phyloP scores from a whole-genome alignment of 2,888 invertebrate genomes.

The Philaethria dido region DNA sequence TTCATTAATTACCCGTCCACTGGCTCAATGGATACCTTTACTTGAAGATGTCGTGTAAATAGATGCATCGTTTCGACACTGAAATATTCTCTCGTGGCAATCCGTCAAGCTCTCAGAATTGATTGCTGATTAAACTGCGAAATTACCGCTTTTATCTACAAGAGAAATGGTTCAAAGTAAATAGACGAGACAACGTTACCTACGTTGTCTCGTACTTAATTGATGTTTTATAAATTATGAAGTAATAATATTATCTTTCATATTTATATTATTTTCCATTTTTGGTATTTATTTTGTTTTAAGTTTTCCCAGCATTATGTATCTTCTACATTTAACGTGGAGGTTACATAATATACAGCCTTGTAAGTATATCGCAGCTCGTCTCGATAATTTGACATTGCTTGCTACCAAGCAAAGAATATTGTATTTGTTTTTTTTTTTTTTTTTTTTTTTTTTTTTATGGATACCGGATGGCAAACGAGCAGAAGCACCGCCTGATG shows the following conservation, averaged over 20 bases:
- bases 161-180: slow-evolving; percentile 48
- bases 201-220: slow-evolving; percentile 22
- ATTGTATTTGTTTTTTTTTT: no score
- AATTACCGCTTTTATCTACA: slow-evolving; percentile 58
- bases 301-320: no score
- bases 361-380: no score
- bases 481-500: no score
- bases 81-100: slow-evolving; percentile 66
- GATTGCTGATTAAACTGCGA: slow-evolving; percentile 72
- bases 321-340: no score
- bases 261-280: background rate
- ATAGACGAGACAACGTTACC: slow-evolving; percentile 36
- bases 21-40: slow-evolving; percentile 36
- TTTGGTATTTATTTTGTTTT: background rate
- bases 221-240: slow-evolving; percentile 22
- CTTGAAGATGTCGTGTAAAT: slow-evolving; percentile 40
- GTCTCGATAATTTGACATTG: no score
- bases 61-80: slow-evolving; percentile 53
- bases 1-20: slow-evolving; percentile 36
- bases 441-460: no score
- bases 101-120: slow-evolving; percentile 72
- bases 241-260: background rate
- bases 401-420: no score
- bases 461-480: no score
- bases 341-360: no score